Evolutionary conservation across 2,113 vertebrate genomes (phyloP), one percentile per base, ranked within the genome.

Genomic region (Forbesichthys papilliferus): DNA sequence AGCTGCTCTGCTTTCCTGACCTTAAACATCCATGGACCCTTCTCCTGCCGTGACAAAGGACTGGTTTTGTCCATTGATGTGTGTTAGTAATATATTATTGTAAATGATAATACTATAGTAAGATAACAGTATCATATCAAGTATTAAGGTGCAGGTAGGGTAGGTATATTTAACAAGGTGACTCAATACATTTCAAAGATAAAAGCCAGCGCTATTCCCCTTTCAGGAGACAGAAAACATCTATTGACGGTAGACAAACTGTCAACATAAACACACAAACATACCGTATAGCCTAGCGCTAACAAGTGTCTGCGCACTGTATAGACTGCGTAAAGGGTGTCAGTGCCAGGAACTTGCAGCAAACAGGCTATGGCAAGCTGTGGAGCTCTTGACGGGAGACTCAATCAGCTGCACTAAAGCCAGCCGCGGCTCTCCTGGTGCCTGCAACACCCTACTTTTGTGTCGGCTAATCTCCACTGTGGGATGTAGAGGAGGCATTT

Each of bases 401-500:
- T 89, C 87, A 91, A 91, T 91, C 90, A 90, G 90, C 83, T 80
- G 82, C 80, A 77, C 86, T 89, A 91, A 91, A 90, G 87, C 90
- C 88, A 68, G 79, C 79, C 84, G 86, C 72, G 66, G 80, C 81
- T 80, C 81, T 71, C 64, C 77, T 77, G 27, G 27, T 27, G 71
- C 80, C 79, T 74, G 79, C 73, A 71, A 79, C 83, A 83, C 80
- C 82, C 82, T 76, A 81, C 86, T 89, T 86, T 85, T 87, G 82
- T 82, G 82, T 67, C 74, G 77, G 75, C 84, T 90, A 91, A 91
- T 91, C 90, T 91, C 87, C 84, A 77, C 82, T 71, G 86, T 84
- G 88, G 94, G 94, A 96, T 96, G 95, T 96, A 96, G 95, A 96
- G 95, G 95, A 96, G 96, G 95, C 96, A 94, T 96, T 89, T 96